These are phyloP conservation scores for Epinotia brunnichana DNA, from an alignment of 2,888 invertebrate genomes.

Conservation along the genomic window DNA sequence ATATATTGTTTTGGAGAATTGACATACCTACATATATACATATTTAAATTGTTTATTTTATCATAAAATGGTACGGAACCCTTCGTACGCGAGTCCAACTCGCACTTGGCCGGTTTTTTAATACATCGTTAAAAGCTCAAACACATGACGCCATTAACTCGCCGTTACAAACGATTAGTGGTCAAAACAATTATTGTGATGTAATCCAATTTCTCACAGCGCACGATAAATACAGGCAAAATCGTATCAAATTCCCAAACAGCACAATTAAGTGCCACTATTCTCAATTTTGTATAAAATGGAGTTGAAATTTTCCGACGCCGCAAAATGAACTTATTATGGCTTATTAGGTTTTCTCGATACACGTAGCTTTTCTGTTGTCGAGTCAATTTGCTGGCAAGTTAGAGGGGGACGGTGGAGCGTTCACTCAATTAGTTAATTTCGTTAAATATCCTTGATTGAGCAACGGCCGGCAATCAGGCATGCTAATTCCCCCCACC, in stretches of 20 bases:
- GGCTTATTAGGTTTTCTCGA: constrained; percentile 71
- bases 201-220: constrained; percentile 9
- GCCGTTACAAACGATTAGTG: constrained; percentile 24
- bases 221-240: neutral
- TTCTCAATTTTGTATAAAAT: constrained; percentile 16
- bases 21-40: no score
- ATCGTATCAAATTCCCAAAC: constrained; percentile 28
- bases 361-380: constrained; percentile 70
- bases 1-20: no score
- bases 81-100: no score
- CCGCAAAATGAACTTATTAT: constrained; percentile 64
- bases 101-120: no score
- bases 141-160: neutral
- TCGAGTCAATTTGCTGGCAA: constrained; percentile 67
- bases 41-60: no score
- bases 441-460: constrained; percentile 84
- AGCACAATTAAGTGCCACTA: constrained; percentile 9
- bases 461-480: constrained; percentile 82
- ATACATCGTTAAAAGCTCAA: neutral
- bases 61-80: no score
- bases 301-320: constrained; percentile 24
- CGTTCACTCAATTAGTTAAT: constrained; percentile 83
- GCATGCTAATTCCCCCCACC: constrained; percentile 75
- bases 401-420: constrained; percentile 59
- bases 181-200: constrained; percentile 15